Conservation (phyloP, 2,797 vertebrate species). For the Gila robusta region DNA sequence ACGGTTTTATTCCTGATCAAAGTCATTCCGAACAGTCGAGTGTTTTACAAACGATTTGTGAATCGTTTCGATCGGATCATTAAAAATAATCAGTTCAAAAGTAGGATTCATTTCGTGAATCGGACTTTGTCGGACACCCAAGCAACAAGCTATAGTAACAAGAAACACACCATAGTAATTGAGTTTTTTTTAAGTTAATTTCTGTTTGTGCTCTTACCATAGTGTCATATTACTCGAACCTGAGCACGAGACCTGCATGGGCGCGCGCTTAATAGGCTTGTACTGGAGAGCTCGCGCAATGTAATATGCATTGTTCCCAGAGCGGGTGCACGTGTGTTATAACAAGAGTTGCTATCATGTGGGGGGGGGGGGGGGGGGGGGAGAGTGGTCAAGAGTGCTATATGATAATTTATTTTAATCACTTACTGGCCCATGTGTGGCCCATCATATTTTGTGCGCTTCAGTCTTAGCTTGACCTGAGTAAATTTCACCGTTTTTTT, state of each 20-base stretch:
- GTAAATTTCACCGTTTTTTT: background rate
- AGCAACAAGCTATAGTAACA: background rate
- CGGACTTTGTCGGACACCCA: background rate
- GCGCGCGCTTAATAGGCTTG: constrained; percentile 26
- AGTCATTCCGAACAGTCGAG: too few relatives aligned
- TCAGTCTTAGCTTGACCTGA: background rate
- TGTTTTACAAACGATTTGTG: background rate
- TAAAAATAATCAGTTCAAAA: background rate
- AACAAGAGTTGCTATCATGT: background rate
- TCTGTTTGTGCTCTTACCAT: background rate
- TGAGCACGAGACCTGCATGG: constrained; percentile 17
- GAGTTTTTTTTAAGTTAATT: background rate
- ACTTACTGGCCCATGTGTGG: background rate
- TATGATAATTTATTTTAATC: background rate
- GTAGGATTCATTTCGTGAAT: background rate
- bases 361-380: too few relatives aligned
- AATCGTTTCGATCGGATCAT: background rate
- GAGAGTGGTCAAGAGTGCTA: background rate
- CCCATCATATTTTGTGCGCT: background rate
- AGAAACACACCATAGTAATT: background rate
- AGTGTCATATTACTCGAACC: constrained; percentile 18
- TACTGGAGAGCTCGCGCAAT: constrained; percentile 24
- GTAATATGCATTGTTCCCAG: constrained; percentile 6
- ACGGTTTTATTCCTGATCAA: background rate
- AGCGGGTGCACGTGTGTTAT: background rate